These are phyloP conservation scores for Catharus bicknelli DNA, from an alignment of 2,113 vertebrate species.

Conservation along the genomic window DNA sequence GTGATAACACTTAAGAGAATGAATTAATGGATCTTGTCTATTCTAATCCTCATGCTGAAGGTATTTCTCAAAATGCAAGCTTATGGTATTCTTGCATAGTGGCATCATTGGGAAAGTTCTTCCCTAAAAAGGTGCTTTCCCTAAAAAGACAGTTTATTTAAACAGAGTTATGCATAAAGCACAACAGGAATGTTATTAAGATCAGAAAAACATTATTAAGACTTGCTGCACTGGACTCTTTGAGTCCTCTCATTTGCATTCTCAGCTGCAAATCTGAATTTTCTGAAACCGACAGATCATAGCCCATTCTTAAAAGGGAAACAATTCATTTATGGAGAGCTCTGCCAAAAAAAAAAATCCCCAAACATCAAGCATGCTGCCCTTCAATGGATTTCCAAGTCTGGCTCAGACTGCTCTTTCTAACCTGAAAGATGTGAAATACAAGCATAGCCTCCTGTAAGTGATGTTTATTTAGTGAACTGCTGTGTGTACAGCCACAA, in stretches of 20 bases:
- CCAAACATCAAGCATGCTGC: slow-evolving; percentile 22
- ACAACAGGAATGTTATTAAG: neutral
- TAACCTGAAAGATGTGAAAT: slow-evolving; percentile 9
- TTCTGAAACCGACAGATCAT: neutral
- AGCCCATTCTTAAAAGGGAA: neutral
- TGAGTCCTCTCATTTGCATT: neutral
- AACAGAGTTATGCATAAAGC: neutral
- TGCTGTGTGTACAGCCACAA: neutral
- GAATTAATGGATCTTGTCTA: neutral
- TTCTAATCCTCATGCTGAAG: neutral
- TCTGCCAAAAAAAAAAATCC: slow-evolving; percentile 6
- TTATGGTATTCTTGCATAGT: neutral
- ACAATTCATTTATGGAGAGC: neutral
- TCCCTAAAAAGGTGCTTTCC: neutral
- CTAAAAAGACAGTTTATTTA: neutral
- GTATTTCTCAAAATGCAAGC: neutral
- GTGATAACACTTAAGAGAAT: neutral
- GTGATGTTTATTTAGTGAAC: neutral
- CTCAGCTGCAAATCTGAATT: neutral
- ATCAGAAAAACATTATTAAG: neutral
- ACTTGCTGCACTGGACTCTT: neutral
- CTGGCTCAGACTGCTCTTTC: slow-evolving; percentile 17
- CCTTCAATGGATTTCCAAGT: slow-evolving; percentile 35
- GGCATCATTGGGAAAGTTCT: neutral
- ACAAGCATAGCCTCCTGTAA: neutral